Conservation (phyloP, 1,140 invertebrate genomes). For the Bombus pascuorum region DNA sequence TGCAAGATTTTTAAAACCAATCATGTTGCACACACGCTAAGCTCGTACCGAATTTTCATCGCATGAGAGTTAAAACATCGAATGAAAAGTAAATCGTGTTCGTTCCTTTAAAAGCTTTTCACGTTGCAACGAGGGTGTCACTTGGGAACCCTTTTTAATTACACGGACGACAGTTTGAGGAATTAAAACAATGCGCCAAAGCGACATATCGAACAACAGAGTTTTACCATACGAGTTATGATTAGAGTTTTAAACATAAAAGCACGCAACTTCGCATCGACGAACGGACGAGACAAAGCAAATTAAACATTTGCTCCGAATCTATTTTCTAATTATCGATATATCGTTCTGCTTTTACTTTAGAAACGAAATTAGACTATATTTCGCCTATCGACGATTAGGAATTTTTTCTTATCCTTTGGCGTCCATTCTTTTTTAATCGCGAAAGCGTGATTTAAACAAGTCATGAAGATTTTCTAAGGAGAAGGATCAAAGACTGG, state of each 20-base stretch:
- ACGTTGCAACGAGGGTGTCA: background rate
- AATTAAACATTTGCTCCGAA: background rate
- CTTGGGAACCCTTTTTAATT: constrained; percentile 27
- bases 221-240: background rate
- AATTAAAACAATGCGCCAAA: constrained; percentile 20
- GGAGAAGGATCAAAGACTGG: constrained; percentile 4
- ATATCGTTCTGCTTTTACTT: background rate
- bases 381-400: background rate
- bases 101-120: constrained; percentile 2
- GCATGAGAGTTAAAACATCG: background rate
- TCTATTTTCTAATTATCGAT: background rate
- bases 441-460: background rate
- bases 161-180: constrained; percentile 1
- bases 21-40: background rate
- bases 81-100: background rate
- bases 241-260: background rate
- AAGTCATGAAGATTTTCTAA: background rate
- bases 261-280: background rate
- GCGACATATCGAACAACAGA: background rate
- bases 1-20: background rate
- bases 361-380: background rate
- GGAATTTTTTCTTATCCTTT: no score
- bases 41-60: background rate
- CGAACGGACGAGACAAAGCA: background rate
- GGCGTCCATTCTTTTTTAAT: no score